Evolutionary conservation across 92 coral and sea anemone genomes (phyloP).

Genomic region (Diadumene lineata): DNA sequence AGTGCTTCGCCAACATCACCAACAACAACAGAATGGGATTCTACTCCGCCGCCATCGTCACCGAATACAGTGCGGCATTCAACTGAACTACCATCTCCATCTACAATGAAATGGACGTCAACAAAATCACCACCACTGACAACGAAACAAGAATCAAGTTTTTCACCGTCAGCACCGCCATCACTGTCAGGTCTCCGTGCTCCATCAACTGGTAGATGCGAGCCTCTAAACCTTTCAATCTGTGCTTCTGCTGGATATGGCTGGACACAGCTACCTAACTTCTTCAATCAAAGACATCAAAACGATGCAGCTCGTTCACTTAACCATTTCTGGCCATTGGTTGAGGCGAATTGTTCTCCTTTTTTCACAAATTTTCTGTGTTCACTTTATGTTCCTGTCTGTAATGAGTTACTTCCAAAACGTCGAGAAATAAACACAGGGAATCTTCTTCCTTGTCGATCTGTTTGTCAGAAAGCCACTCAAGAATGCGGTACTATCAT

Average conservation of each 20-base stretch:
- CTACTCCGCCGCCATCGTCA: too few species aligned
- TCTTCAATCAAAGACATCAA: constrained; percentile 27
- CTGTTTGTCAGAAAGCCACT: constrained; percentile 47
- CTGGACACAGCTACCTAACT: constrained; percentile 38
- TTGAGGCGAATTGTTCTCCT: constrained; percentile 18
- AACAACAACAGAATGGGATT: not conserved
- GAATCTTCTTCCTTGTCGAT: constrained; percentile 49
- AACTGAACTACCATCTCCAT: not conserved
- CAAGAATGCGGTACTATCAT: constrained; percentile 51
- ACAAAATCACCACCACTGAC: not conserved
- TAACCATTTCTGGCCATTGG: constrained; percentile 25
- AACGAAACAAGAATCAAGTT: not conserved
- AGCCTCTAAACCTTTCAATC: not conserved
- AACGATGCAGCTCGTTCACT: constrained; percentile 30
- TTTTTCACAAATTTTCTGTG: constrained; percentile 49
- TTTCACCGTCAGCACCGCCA: not conserved
- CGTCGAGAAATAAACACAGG: not conserved
- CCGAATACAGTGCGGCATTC: too few species aligned
- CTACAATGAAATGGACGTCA: not conserved
- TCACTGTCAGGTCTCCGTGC: not conserved
- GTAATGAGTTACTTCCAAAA: constrained; percentile 25
- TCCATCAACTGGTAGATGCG: constrained; percentile 16
- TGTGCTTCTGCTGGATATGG: constrained; percentile 23
- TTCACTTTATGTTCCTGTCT: constrained; percentile 63
- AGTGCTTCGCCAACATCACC: not conserved